A percentile compares a stretch with the other conserved stretches of the same genome.
These are phyloP conservation scores for Aphelinus atriplicis DNA, from an alignment of 1,140 invertebrate genomes.

Conservation along the genomic window DNA sequence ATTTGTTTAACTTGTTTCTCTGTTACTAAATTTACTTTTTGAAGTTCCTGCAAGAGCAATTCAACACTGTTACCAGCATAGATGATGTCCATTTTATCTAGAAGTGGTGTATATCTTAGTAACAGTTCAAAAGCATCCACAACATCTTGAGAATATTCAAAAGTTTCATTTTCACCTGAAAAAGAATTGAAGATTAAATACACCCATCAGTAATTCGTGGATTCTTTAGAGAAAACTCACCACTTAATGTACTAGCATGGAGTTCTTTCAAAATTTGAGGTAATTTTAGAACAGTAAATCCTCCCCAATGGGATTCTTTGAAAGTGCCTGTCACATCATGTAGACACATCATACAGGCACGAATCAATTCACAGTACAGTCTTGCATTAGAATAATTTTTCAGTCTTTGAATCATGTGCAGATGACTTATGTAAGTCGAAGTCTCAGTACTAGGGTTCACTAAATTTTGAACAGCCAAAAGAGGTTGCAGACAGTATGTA, in stretches of 20 bases:
- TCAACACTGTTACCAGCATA: slow-evolving; percentile 89
- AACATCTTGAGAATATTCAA: slow-evolving; percentile 77
- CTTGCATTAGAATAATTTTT: slow-evolving; percentile 78
- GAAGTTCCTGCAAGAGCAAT: slow-evolving; percentile 83
- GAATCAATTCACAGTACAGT: slow-evolving; percentile 88
- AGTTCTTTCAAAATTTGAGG: slow-evolving; percentile 81
- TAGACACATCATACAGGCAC: slow-evolving; percentile 88
- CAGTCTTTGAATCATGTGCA: slow-evolving; percentile 83
- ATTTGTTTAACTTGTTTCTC: slow-evolving; percentile 81
- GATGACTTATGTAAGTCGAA: slow-evolving; percentile 79
- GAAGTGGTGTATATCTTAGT: slow-evolving; percentile 80
- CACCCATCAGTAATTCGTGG: background rate
- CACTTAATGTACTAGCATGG: slow-evolving; percentile 66
- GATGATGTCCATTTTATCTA: slow-evolving; percentile 90
- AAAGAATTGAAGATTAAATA: slow-evolving; percentile 1
- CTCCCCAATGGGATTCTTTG: slow-evolving; percentile 90
- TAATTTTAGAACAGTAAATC: slow-evolving; percentile 92
- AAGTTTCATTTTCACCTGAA: slow-evolving; percentile 65
- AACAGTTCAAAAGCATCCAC: slow-evolving; percentile 84
- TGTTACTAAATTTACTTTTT: slow-evolving; percentile 81
- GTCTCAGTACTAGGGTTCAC: slow-evolving; percentile 82
- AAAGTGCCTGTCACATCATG: slow-evolving; percentile 79
- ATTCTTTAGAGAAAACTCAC: slow-evolving; percentile 41
- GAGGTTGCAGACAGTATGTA: slow-evolving; percentile 78
- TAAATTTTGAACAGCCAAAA: slow-evolving; percentile 78